Percentiles rank a stretch among this genome's conserved stretches.
Conservation (phyloP, 2,888 invertebrate genomes). For the Enchytraeus crypticus region DNA sequence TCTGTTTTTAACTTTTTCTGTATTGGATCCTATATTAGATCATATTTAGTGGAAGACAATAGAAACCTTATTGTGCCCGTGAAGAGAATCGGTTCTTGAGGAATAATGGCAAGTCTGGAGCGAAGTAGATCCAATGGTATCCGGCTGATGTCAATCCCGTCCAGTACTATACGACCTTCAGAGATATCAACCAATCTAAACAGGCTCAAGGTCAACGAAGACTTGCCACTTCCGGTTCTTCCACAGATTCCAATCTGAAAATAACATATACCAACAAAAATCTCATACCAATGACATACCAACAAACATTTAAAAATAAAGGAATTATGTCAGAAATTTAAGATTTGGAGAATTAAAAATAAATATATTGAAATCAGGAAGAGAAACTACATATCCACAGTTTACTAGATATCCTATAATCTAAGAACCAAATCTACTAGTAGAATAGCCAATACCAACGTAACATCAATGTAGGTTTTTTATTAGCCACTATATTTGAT, state of each 20-base stretch:
- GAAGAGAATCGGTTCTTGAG: constrained; percentile 70
- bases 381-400: not conserved
- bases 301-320: not conserved
- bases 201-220: constrained; percentile 65
- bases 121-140: constrained; percentile 63
- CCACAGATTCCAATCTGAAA: constrained; percentile 61
- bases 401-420: too few relatives aligned
- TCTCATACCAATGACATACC: not conserved
- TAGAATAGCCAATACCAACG: too few relatives aligned
- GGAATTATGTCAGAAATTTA: not conserved
- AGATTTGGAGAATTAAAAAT: not conserved
- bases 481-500: too few relatives aligned
- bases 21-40: too few relatives aligned
- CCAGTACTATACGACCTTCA: constrained; percentile 63
- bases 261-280: too few relatives aligned
- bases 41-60: too few relatives aligned
- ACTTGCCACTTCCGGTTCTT: constrained; percentile 70
- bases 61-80: constrained; percentile 63
- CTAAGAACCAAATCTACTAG: too few relatives aligned
- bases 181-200: constrained; percentile 62
- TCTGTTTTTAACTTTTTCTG: too few relatives aligned
- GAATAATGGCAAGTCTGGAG: constrained; percentile 64
- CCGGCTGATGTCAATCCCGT: constrained; percentile 59
- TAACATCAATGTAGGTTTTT: too few relatives aligned
- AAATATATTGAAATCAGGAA: not conserved